These are phyloP conservation scores for Oxygymnocypris stewartii DNA, from an alignment of 2,113 vertebrate species.

Conservation along the genomic window DNA sequence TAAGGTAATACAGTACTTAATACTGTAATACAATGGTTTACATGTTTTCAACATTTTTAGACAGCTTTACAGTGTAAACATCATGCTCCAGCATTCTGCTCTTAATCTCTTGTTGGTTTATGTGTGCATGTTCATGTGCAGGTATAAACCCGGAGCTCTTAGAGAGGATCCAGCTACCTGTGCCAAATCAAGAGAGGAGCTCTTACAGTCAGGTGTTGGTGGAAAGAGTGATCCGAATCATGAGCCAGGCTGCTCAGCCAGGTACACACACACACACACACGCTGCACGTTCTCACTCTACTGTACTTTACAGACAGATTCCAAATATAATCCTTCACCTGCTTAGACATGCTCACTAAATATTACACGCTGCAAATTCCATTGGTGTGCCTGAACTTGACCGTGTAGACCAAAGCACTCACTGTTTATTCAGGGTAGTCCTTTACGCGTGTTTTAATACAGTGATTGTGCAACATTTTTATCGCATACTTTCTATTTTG, in stretches of 20 bases:
- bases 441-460: neutral
- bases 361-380: neutral
- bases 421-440: neutral
- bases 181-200: constrained; percentile 81
- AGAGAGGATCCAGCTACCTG: constrained; percentile 88
- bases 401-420: neutral
- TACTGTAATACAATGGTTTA: too few relatives aligned
- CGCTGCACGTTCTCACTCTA: neutral
- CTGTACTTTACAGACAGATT: neutral
- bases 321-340: constrained; percentile 1
- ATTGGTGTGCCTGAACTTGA: constrained; percentile 21
- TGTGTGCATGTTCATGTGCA: constrained; percentile 56
- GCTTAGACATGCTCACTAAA: neutral
- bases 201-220: constrained; percentile 89
- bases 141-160: constrained; percentile 89
- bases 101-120: neutral
- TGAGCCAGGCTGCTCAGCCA: constrained; percentile 89
- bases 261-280: constrained; percentile 69
- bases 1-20: neutral
- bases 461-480: constrained; percentile 2
- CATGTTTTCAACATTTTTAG: neutral
- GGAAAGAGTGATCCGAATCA: constrained; percentile 91
- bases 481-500: neutral
- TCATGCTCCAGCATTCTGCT: neutral
- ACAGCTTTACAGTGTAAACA: neutral